These are phyloP conservation scores for Phoenicopterus ruber DNA, from an alignment of 2,113 vertebrate species.

Conservation along the genomic window DNA sequence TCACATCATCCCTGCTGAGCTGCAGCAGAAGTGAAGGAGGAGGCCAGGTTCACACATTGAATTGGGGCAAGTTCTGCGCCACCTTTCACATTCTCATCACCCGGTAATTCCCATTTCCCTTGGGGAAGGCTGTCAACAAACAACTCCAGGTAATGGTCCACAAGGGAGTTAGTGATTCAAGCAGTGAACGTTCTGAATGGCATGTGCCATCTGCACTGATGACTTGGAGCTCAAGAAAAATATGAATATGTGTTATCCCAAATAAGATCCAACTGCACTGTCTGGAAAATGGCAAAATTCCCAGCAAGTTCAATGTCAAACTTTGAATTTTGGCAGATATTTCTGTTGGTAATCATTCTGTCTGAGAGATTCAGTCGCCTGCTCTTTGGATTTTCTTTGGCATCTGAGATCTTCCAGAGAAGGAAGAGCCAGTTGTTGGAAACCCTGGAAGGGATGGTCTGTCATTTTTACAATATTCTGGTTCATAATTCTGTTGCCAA, in stretches of 20 bases:
- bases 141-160: background rate
- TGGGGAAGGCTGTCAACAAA: background rate
- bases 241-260: background rate
- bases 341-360: background rate
- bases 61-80: background rate
- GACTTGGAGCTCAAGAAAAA: background rate
- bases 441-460: background rate
- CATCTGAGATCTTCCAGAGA: background rate
- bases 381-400: background rate
- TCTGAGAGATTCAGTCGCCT: background rate
- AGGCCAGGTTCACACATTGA: background rate
- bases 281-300: background rate
- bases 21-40: background rate
- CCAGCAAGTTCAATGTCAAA: background rate
- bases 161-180: background rate
- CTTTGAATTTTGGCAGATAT: background rate
- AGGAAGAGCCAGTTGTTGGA: background rate
- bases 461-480: background rate
- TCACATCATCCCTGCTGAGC: background rate
- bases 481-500: background rate
- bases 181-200: background rate
- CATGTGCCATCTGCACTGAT: background rate
- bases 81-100: background rate
- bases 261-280: background rate
- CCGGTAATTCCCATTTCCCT: background rate